Evolutionary conservation across 1,140 invertebrate species (phyloP).

Genomic region (Atta colombica): DNA sequence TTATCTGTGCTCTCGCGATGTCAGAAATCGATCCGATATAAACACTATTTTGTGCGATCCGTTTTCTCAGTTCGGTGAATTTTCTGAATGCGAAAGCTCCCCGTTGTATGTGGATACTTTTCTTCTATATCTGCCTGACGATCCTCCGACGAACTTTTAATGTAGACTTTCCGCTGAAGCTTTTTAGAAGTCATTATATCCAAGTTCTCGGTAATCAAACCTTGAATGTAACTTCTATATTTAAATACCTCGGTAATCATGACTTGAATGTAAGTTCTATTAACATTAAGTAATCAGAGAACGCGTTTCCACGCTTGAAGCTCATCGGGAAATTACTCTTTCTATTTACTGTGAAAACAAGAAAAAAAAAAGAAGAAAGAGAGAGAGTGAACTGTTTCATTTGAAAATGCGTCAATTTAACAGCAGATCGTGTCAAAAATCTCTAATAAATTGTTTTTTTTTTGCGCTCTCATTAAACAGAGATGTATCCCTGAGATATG

Average conservation of each 20-base stretch:
- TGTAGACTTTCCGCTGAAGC: neutral
- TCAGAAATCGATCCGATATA: neutral
- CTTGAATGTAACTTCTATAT: constrained; percentile 34
- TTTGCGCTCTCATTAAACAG: neutral
- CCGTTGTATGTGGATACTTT: neutral
- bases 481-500: constrained; percentile 4
- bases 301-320: neutral
- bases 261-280: constrained; percentile 43
- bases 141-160: constrained; percentile 20
- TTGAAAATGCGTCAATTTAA: constrained; percentile 16
- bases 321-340: constrained; percentile 48
- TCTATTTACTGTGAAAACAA: constrained; percentile 23
- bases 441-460: constrained; percentile 27
- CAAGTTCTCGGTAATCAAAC: constrained; percentile 39
- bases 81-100: neutral
- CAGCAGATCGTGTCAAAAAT: neutral
- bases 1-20: neutral
- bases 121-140: neutral
- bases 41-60: neutral
- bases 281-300: constrained; percentile 42
- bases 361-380: no score
- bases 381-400: neutral
- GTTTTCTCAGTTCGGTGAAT: neutral
- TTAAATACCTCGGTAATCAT: constrained; percentile 44
- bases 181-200: constrained; percentile 42